A percentile compares a stretch with the other conserved stretches of the same genome.
Evolutionary conservation across 1,140 invertebrate genomes (phyloP).

Genomic region (Calliphora vicina): DNA sequence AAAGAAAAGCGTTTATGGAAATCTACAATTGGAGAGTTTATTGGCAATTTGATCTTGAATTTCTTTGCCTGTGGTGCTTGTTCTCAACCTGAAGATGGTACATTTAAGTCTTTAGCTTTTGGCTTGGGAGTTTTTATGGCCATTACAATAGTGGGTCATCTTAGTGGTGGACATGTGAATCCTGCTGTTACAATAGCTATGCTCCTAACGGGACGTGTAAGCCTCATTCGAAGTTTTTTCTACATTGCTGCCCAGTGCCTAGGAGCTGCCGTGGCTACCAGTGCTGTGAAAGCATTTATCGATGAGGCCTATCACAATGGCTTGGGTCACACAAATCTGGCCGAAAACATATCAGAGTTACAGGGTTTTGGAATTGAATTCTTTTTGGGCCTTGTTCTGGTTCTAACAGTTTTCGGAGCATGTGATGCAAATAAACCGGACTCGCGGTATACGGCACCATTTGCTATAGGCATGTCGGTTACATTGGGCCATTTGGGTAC

Average conservation of each 20-base stretch:
- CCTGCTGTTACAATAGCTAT: conserved; percentile 87
- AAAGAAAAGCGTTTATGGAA: conserved; percentile 70
- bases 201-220: conserved; percentile 80
- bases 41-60: conserved; percentile 80
- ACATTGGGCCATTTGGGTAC: conserved; percentile 86
- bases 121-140: conserved; percentile 84
- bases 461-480: conserved; percentile 89
- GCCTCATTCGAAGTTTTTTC: conserved; percentile 76
- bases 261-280: conserved; percentile 87
- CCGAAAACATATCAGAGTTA: conserved; percentile 67
- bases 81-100: conserved; percentile 66
- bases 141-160: conserved; percentile 82
- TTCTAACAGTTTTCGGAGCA: conserved; percentile 88
- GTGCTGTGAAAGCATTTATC: conserved; percentile 70
- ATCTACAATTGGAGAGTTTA: conserved; percentile 82
- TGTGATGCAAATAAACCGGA: conserved; percentile 73
- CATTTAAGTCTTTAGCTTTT: conserved; percentile 85
- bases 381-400: conserved; percentile 87
- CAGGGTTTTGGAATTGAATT: conserved; percentile 91
- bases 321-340: conserved; percentile 72
- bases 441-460: conserved; percentile 80
- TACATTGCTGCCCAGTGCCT: conserved; percentile 85
- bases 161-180: conserved; percentile 92
- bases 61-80: conserved; percentile 85
- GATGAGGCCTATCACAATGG: conserved; percentile 68